phyloP scores from a whole-genome alignment of 2,113 vertebrate genomes.

The Sebastes fasciatus region DNA sequence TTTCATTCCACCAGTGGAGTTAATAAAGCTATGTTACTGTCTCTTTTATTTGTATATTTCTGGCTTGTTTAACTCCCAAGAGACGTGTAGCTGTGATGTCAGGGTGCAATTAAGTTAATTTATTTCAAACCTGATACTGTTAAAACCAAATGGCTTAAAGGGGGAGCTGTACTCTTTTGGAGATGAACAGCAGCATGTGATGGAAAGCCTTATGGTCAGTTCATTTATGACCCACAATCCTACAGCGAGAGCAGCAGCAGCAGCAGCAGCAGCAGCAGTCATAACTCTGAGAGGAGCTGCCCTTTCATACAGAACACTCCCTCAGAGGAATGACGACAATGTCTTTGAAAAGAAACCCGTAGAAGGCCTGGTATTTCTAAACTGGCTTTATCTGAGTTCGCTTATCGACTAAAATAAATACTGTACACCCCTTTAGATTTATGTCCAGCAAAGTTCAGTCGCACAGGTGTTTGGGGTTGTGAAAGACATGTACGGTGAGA shows the following conservation, averaged over 20 bases:
- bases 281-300: slow-evolving; percentile 68
- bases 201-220: slow-evolving; percentile 34
- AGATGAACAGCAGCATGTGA: slow-evolving; percentile 36
- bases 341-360: slow-evolving; percentile 65
- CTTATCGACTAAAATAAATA: slow-evolving; percentile 52
- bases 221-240: slow-evolving; percentile 46
- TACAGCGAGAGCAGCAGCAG: slow-evolving; percentile 14
- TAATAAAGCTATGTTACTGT: background rate
- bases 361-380: slow-evolving; percentile 71
- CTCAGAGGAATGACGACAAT: slow-evolving; percentile 67
- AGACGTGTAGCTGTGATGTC: background rate
- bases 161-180: slow-evolving; percentile 12
- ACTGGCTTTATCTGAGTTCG: slow-evolving; percentile 52
- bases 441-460: slow-evolving; percentile 25
- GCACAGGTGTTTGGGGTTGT: slow-evolving; percentile 25
- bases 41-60: background rate
- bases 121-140: slow-evolving; percentile 34
- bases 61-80: background rate
- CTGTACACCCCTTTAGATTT: slow-evolving; percentile 19
- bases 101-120: slow-evolving; percentile 23
- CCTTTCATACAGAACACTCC: slow-evolving; percentile 74
- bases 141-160: slow-evolving; percentile 29
- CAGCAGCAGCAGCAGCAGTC: slow-evolving; percentile 23
- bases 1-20: background rate
- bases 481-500: slow-evolving; percentile 1